phyloP scores from a whole-genome alignment of 2,797 vertebrate species.

The Muscicapa striata region DNA sequence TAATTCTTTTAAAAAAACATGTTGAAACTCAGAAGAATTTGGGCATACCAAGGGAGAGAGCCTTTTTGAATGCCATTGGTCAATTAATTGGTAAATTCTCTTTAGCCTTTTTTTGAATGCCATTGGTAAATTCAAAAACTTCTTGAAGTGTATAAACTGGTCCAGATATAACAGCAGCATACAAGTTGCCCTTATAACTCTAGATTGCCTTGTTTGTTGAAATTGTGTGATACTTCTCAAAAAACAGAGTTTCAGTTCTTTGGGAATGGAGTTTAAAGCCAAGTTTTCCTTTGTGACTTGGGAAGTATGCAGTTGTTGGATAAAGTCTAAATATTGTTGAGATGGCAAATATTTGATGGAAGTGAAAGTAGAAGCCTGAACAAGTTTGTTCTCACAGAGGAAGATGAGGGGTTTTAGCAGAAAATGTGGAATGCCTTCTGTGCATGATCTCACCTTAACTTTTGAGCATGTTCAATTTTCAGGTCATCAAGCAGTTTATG shows the following conservation, averaged over 20 bases:
- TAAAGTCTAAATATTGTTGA: background rate
- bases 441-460: background rate
- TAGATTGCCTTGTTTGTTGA: background rate
- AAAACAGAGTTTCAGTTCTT: background rate
- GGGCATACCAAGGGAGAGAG: fast-evolving
- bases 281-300: background rate
- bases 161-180: background rate
- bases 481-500: background rate
- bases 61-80: too few relatives aligned
- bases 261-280: background rate
- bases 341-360: background rate
- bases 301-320: background rate
- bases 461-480: background rate
- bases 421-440: background rate
- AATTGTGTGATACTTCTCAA: background rate
- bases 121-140: background rate
- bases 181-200: background rate
- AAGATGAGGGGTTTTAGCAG: background rate
- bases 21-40: background rate
- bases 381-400: background rate
- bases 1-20: fast-evolving
- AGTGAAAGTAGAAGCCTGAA: background rate
- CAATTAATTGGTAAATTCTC: background rate
- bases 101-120: background rate
- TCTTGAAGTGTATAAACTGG: background rate